Conservation (phyloP, 2,113 vertebrate species). For the Nanorana parkeri region DNA sequence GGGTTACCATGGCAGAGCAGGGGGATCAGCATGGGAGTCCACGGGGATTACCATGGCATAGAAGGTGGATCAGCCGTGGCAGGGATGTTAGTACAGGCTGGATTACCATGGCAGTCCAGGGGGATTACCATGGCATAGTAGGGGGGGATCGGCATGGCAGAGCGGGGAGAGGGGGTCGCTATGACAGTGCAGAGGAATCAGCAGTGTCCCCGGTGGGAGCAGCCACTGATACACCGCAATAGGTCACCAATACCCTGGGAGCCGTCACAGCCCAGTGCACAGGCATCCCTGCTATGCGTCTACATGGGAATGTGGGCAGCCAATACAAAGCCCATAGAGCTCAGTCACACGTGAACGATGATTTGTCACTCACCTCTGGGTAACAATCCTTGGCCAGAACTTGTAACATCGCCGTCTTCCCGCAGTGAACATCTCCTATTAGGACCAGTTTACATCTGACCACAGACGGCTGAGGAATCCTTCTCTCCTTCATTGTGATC, state of each 20-base stretch:
- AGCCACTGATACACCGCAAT: too few species aligned
- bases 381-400: slow-evolving; percentile 95
- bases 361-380: slow-evolving; percentile 83
- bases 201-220: too few species aligned
- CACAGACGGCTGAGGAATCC: slow-evolving; percentile 80
- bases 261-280: slow-evolving; percentile 28
- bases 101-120: too few species aligned
- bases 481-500: slow-evolving; percentile 87
- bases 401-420: slow-evolving; percentile 97
- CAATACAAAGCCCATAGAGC: background rate
- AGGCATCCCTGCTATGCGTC: slow-evolving; percentile 18
- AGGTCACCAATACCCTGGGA: background rate
- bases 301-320: slow-evolving; percentile 5
- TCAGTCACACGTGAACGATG: background rate
- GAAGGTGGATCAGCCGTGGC: too few species aligned
- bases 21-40: too few species aligned
- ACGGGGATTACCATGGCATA: too few species aligned
- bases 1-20: too few species aligned
- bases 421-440: slow-evolving; percentile 94
- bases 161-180: too few species aligned
- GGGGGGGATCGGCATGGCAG: too few species aligned
- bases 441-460: slow-evolving; percentile 91
- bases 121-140: too few species aligned
- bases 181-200: too few species aligned
- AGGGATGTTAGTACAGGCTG: too few species aligned